These are phyloP conservation scores for Sarcophilus harrisii DNA, from an alignment of 2,797 vertebrate species.

Conservation along the genomic window DNA sequence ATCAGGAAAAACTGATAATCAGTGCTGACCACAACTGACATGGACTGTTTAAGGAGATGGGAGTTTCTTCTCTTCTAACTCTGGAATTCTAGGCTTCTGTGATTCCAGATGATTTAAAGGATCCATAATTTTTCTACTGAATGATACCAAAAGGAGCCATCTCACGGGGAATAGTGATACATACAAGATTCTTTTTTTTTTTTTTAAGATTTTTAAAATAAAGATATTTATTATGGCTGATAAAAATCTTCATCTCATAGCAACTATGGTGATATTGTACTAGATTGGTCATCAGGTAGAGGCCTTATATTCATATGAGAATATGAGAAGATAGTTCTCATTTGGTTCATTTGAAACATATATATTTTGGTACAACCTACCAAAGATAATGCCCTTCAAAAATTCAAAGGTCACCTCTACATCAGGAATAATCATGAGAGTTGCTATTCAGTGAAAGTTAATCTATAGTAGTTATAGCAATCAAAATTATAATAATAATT, in stretches of 20 bases:
- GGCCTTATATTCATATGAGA: not conserved
- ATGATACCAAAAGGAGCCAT: not conserved
- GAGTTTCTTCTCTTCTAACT: not conserved
- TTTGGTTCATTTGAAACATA: not conserved
- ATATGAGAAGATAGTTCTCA: not conserved
- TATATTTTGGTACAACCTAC: not conserved
- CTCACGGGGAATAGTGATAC: not conserved
- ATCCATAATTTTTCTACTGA: not conserved
- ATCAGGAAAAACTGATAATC: not conserved
- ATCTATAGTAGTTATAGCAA: not conserved
- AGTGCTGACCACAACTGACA: not conserved
- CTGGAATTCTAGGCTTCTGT: not conserved
- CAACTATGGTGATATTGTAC: not conserved
- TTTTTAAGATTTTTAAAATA: not conserved
- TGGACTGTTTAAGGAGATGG: not conserved
- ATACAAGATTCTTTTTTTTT: too few relatives aligned
- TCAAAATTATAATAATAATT: not conserved
- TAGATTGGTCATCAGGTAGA: not conserved
- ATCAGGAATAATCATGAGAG: not conserved
- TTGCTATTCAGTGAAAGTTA: not conserved
- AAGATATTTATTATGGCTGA: not conserved
- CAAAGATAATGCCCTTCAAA: not conserved
- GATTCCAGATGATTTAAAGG: not conserved
- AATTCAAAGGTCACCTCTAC: not conserved
- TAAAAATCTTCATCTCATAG: not conserved